These are phyloP conservation scores for Agrochola macilenta DNA, from an alignment of 2,888 invertebrate species.

Conservation along the genomic window DNA sequence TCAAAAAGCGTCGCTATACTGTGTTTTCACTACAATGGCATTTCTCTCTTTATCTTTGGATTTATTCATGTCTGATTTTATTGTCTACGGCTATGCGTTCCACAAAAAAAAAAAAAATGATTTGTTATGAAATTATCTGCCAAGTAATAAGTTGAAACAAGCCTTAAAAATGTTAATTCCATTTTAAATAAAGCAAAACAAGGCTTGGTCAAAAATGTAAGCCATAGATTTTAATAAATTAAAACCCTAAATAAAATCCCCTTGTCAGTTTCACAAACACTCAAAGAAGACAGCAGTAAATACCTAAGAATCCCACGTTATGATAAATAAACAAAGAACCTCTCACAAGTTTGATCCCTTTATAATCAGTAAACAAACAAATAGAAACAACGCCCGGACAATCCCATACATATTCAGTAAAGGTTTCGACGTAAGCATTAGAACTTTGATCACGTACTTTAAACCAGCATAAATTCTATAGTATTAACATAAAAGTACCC, in stretches of 20 bases:
- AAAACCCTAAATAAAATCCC: conserved; percentile 23
- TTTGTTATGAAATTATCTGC: not conserved
- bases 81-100: not conserved
- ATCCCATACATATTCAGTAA: conserved; percentile 79
- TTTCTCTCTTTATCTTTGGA: not conserved
- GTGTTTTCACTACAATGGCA: not conserved
- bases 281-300: conserved; percentile 31
- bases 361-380: conserved; percentile 62
- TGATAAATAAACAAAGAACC: conserved; percentile 57
- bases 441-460: conserved; percentile 81
- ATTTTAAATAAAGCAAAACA: not conserved
- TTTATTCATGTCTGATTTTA: not conserved
- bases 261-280: conserved; percentile 35
- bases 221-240: conserved; percentile 24
- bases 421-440: conserved; percentile 73
- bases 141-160: not conserved
- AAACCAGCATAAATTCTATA: conserved; percentile 77
- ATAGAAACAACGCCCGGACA: conserved; percentile 57
- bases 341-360: conserved; percentile 58
- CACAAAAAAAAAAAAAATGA: not conserved
- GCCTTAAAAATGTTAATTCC: not conserved
- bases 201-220: not conserved
- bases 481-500: conserved; percentile 79
- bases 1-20: not conserved
- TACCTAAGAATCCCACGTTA: conserved; percentile 39